These are phyloP conservation scores for Recurvirostra avosetta DNA, from an alignment of 2,113 vertebrate genomes.

Conservation along the genomic window DNA sequence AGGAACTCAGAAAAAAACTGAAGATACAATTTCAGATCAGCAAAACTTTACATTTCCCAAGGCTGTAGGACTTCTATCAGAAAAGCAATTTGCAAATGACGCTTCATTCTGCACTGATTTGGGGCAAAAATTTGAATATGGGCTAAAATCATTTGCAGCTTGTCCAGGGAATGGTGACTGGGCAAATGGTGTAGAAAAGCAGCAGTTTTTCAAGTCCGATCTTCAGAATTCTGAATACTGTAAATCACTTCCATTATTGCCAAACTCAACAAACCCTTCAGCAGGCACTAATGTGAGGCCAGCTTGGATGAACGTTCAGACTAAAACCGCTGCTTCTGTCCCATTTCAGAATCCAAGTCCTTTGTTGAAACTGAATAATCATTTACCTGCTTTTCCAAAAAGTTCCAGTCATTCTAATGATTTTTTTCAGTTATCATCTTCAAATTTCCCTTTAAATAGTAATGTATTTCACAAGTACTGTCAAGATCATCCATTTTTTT, in stretches of 20 bases:
- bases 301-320: constrained; percentile 69
- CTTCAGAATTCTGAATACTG: constrained; percentile 70
- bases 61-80: constrained; percentile 59
- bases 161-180: constrained; percentile 65
- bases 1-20: constrained; percentile 74
- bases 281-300: constrained; percentile 54
- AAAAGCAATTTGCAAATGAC: constrained; percentile 73
- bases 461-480: constrained; percentile 73
- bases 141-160: constrained; percentile 66
- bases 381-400: constrained; percentile 68
- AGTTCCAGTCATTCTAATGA: constrained; percentile 61
- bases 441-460: constrained; percentile 62
- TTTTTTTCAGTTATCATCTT: constrained; percentile 59
- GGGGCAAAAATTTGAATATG: constrained; percentile 73
- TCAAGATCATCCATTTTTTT: constrained; percentile 65
- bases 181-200: constrained; percentile 68
- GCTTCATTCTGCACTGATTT: constrained; percentile 69
- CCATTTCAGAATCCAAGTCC: constrained; percentile 66
- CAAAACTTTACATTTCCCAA: constrained; percentile 73
- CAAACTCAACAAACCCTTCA: constrained; percentile 52
- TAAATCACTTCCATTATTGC: constrained; percentile 65
- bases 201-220: constrained; percentile 66
- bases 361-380: constrained; percentile 65
- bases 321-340: constrained; percentile 55
- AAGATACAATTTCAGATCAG: constrained; percentile 69